Evolutionary conservation across 2,797 vertebrate species (phyloP), one percentile per base, ranked within the genome.

Genomic region (Bovichtus diacanthus): DNA sequence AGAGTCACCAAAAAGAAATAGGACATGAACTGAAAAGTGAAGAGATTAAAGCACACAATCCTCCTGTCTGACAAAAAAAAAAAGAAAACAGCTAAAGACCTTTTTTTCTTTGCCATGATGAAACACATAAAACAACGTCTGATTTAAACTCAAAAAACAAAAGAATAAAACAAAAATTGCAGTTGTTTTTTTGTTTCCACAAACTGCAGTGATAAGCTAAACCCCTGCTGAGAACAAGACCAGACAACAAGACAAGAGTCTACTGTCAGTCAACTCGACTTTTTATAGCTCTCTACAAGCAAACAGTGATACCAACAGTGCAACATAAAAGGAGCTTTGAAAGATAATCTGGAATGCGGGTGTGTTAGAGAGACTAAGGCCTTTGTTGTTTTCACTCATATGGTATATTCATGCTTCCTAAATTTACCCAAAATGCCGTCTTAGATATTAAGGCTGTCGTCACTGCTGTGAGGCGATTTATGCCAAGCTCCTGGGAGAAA

Each of bases 111-210:
- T 10, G 9, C 21, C 36, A 69, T 78, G 75, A 86, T 80, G 75
- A 84, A 85, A 89, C 15, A 44, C 72, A 70, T 27, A 31, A 78
- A 79, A 77, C 13, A 56, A 19, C 41, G 25, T 65, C 36, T 58
- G 72, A 69, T 64, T 80, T 71, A 39, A 73, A 49, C 56, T 76
- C 29, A 54, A 55, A 18, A 75, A 68, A 50, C n/a, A 84, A 78
- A 55, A 68, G 41, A 81, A 51, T 47, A 77, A 80, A 76, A 84
- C 59, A 46, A 74, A 70, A 87, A 64, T 49, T 75, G 60, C 34
- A 64, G 31, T 68, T 50, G n/a, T 64, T 19, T 64, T 70, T 68
- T 58, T 19, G 55, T 18, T 55, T 69, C n/a, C 8, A 2, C 19
- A 44, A 78, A 73, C 51, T 54, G 59, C 39, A 61, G 56, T 7